A percentile compares a stretch with the other conserved stretches of the same genome.
phyloP scores from a whole-genome alignment of 2,888 invertebrate species.

The Loripinus fragilis region DNA sequence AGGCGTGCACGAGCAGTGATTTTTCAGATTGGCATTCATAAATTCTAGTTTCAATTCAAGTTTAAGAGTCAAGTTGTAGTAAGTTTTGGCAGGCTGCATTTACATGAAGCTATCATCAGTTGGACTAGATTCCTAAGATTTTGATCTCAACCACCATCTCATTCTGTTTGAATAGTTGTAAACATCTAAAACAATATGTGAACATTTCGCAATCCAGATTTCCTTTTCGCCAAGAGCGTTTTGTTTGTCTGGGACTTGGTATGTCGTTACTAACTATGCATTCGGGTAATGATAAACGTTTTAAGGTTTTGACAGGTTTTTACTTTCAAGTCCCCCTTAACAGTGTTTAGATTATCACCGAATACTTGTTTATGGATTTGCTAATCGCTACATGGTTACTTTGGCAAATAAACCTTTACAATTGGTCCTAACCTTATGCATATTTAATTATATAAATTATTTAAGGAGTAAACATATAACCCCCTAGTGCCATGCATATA shows the following conservation, averaged over 20 bases:
- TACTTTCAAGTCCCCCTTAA: background rate
- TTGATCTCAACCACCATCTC: too few relatives aligned
- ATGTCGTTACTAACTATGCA: background rate
- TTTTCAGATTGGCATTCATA: too few relatives aligned
- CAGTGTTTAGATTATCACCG: background rate
- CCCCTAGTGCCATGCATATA: background rate
- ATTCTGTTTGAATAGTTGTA: too few relatives aligned
- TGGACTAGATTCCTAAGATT: too few relatives aligned
- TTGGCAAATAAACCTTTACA: background rate
- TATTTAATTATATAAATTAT: background rate
- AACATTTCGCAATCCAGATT: too few relatives aligned
- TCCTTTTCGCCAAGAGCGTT: too few relatives aligned
- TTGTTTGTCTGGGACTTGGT: conserved; percentile 1
- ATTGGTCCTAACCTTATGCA: background rate
- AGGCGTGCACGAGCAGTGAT: too few relatives aligned
- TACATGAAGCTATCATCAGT: too few relatives aligned
- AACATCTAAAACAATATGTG: too few relatives aligned
- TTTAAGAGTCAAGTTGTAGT: too few relatives aligned
- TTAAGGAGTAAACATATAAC: background rate
- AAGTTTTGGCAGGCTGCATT: too few relatives aligned
- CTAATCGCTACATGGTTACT: background rate
- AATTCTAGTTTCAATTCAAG: too few relatives aligned
- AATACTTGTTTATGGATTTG: background rate
- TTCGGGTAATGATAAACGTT: background rate
- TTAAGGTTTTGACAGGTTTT: background rate